Evolutionary conservation across 2,797 vertebrate species (phyloP), one percentile per base, ranked within the genome.

Genomic region (Aphelocoma californica): DNA sequence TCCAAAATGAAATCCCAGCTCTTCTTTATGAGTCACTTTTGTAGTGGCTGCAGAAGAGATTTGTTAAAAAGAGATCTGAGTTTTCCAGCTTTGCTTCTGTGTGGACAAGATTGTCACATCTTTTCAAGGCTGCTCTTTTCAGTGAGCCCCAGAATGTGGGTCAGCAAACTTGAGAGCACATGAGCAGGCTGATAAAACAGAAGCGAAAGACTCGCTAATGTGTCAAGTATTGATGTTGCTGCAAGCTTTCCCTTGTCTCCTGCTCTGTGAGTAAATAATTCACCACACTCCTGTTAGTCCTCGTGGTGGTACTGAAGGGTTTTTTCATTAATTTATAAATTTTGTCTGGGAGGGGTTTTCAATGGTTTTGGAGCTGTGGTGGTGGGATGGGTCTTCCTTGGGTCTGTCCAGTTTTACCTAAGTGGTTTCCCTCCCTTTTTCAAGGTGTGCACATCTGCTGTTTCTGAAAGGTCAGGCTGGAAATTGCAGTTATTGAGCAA

Each of bases 41-140:
- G 65, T 34, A 10, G 40, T 3, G 15, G 34, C 34, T 62, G 38
- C 40, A 28, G 67, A 58, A 38, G 14, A 60, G 71, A 56, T 2
- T 44, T 32, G 42, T 75, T 75, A 85, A 28, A 61, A 50, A 40
- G n/a, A 47, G 16, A 61, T 73, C 20, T 7, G 56, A 31, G 18
- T 36, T 94, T 89, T 87, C 81, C 21, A 75, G 53, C 40, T 83
- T 38, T 60, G 50, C 9, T 48, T 73, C 25, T 38, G 36, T 29
- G 16, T 19, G 53, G 53, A 36, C 28, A 57, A 51, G 53, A 32
- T 18, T 92, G 74, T 90, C 53, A 36, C 62, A 50, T 64, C 69
- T 71, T 81, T 84, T 93, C 74, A 64, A 50, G 81, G 56, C 56
- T 86, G 86, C 86, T 75, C 61, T 81, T 94, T 92, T 89, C 74